Evolutionary conservation across 1,140 invertebrate species (phyloP), one percentile per base, ranked within the genome.

Genomic region (Drosophila trapezifrons): DNA sequence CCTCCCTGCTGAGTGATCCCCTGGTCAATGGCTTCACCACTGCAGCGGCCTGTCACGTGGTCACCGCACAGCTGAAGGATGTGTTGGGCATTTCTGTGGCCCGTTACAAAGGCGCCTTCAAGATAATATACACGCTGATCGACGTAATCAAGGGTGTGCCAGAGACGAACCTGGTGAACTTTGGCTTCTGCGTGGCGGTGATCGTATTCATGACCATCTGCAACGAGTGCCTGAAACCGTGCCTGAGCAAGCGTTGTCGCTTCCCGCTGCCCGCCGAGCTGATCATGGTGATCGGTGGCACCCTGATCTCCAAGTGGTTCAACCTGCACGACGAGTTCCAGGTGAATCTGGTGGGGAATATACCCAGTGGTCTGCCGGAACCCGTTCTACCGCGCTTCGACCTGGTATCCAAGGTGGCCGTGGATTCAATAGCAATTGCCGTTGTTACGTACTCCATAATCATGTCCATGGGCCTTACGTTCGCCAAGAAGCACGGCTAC

Each of bases 11-110:
- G 10, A 97, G 97, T 1, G 97, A 98, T 84, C 96, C 97, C 1
- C 93, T 99, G 67, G 96, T 99, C 1, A 97, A 95, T 75, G 97
- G 97, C 1, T 98, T 98, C 90, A 98, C 97, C 2, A 98, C 97
- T 0, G 97, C 96, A 1, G 97, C 97, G 4, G 97, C 97, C 0
- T 93, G 98, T 58, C 97, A 98, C 82, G 98, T 99, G 13, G 93
- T 98, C n/a, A 95, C 95, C 0, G 98, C 97, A 5, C 98, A 99
- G 93, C 92, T 98, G 2, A 97, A 97, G 90, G 96, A 97, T 92
- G 93, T 98, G 1, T 93, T 98, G 58, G 98, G 98, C 1, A 90
- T 98, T 0, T 92, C 91, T 3, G 90, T 97, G n/a, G 92, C 90
- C 0, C 94, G 94, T 27, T 92, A 94, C 47, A 94, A 93, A 49